Base-by-base conservation (phyloP, 1,140 invertebrate genomes). In the Heliconius hermathena region DNA sequence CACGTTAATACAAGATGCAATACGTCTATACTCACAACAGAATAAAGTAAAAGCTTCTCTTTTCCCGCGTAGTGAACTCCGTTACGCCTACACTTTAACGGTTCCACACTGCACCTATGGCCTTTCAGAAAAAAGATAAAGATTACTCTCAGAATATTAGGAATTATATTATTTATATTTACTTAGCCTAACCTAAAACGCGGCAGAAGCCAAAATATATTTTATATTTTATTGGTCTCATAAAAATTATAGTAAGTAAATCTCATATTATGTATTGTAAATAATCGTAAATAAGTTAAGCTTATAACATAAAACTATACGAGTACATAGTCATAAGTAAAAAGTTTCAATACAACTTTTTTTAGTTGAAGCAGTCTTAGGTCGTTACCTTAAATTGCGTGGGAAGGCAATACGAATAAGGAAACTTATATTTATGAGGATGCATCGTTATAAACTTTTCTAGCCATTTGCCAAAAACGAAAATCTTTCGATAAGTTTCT, bases 401-500 rank as follows among this genome's bases (percentile, higher is more conserved):
- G 57, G 57, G 75, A 20, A 73, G 57, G 71, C 74, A 66, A 60
- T 66, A 80, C 18, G 71, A 73, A 73, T 77, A 76, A 76, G 26
- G 73, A 71, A 79, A 71, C 54, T 73, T 60, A 46, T 76, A 77
- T 81, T 81, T 81, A 81, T 77, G 79, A 77, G 54, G 79, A 74
- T 81, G 76, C 79, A 77, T 81, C 75, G 76, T 77, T 77, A 81
- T 77, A 81, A 81, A 81, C 71, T 81, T 81, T 77, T 76, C 54
- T 71, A 72, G 70, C 70, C 54, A 71, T 74, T 80, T 80, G 74
- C 74, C 75, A 80, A 77, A 80, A 73, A 71, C 71, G 26, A 80
- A n/a, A 77, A 77, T 76, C 75, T 80, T 77, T 73, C 79, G 41
- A 80, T 72, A 72, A 72, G 66, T 80, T n/a, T 38, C 60, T 54